phyloP scores from a whole-genome alignment of 2,888 invertebrate species.

The Blastobasis lacticolella region DNA sequence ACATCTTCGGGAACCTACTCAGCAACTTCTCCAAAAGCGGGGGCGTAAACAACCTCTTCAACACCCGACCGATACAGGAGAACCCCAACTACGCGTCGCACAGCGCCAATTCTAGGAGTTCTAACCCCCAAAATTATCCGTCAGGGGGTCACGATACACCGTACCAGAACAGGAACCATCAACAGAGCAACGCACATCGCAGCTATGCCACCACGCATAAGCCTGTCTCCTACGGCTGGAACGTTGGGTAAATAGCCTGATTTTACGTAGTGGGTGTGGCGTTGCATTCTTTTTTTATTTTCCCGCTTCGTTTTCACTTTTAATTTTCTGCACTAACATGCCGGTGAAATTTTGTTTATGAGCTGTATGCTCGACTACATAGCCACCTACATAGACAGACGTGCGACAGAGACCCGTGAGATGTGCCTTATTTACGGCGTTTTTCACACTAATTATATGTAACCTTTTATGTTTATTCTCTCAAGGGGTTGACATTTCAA shows the following conservation, averaged over 20 bases:
- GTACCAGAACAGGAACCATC: constrained; percentile 51
- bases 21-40: constrained; percentile 52
- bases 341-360: too few relatives aligned
- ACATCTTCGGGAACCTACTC: constrained; percentile 55
- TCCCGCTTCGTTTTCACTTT: constrained; percentile 24
- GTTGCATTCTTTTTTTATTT: constrained; percentile 27
- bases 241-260: constrained; percentile 57
- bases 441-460: too few relatives aligned
- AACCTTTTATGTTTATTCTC: too few relatives aligned
- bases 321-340: constrained; percentile 5
- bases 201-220: constrained; percentile 44
- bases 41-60: constrained; percentile 42
- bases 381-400: constrained; percentile 8
- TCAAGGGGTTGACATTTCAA: too few relatives aligned
- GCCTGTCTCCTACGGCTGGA: constrained; percentile 63
- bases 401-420: too few relatives aligned
- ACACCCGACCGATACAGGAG: constrained; percentile 62
- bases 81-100: constrained; percentile 61
- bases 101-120: constrained; percentile 49
- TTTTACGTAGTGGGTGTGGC: constrained; percentile 24
- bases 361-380: too few relatives aligned
- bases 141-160: constrained; percentile 53
- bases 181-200: constrained; percentile 38
- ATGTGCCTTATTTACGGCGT: too few relatives aligned
- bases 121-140: constrained; percentile 55